Base-by-base conservation (phyloP, 37 sponge, comb jelly and placozoan species). In the Theonella swinhoei region DNA sequence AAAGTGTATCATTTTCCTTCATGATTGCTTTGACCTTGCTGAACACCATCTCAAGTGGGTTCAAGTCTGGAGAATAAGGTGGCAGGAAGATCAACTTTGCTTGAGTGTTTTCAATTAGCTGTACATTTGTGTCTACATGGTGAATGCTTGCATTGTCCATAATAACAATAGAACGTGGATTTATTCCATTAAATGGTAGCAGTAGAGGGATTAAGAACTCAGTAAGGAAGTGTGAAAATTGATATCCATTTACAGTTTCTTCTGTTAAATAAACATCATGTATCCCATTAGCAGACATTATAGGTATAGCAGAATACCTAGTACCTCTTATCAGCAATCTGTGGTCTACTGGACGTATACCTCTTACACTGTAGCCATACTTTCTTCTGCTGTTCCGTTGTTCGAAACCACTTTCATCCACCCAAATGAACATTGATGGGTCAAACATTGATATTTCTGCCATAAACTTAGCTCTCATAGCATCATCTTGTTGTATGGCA, bases 361-460 rank as follows among this genome's bases (percentile, higher is more conserved):
- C 76, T 54, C 62, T 40, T 29, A 76, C 29, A 42, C 33, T 32
- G 34, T 76, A 76, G 9, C 34, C 76, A 54, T 76, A n/a, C 7
- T 54, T 76, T 76, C 76, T 5, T 9, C 7, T 20, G 23, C 28
- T 26, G 61, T 76, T 76, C 7, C 60, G 5, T 30, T 23, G 19
- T 20, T 78, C 79, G 31, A 14, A 75, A 25, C 76, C 76, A 42
- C 30, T 75, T 54, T 75, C 76, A n/a, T 75, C 76, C 4, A 75
- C 24, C 79, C 67, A 75, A 9, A 75, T 7, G 4, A 78, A 34
- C 79, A 76, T 76, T 43, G 59, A 32, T 23, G 59, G 59, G 34
- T 76, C 76, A 54, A 25, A 76, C 61, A 76, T 76, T 22, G 76
- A 42, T 54, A 76, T n/a, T 58, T 76, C 61, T 42, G 76, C 59